Evolutionary conservation across 2,113 vertebrate genomes (phyloP).

Genomic region (Pelobates fuscus): DNA sequence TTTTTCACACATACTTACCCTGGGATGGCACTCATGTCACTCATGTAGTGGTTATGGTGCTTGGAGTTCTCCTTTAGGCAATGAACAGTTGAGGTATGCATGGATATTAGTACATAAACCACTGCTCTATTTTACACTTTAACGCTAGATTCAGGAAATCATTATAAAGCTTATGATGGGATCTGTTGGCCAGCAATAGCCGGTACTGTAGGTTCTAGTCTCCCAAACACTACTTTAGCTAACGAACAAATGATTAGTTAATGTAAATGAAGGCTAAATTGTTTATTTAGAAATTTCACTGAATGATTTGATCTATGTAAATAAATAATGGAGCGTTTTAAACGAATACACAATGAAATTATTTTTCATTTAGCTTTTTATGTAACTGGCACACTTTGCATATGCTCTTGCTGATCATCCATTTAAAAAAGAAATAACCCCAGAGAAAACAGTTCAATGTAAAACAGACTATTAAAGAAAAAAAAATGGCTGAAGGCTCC

Average conservation of each 20-base stretch:
- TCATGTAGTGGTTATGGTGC: too few species aligned
- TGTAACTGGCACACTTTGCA: constrained; percentile 51
- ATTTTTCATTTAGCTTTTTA: constrained; percentile 57
- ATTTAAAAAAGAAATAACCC: constrained; percentile 65
- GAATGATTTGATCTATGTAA: constrained; percentile 51
- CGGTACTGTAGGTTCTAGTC: too few species aligned
- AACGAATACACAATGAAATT: constrained; percentile 59
- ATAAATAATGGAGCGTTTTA: constrained; percentile 72
- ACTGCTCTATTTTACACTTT: too few species aligned
- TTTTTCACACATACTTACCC: too few species aligned
- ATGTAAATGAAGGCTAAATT: constrained; percentile 73
- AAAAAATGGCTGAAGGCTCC: constrained; percentile 66
- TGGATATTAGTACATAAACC: too few species aligned
- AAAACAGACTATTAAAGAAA: constrained; percentile 66
- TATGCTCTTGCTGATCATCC: constrained; percentile 56
- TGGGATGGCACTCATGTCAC: too few species aligned
- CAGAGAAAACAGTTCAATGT: constrained; percentile 64
- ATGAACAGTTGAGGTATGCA: too few species aligned
- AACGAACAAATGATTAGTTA: constrained; percentile 64
- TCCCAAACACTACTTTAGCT: too few species aligned
- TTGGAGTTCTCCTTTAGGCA: too few species aligned
- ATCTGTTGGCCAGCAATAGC: too few species aligned
- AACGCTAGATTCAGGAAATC: too few species aligned
- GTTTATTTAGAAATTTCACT: constrained; percentile 63
- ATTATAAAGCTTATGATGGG: too few species aligned